A percentile compares a stretch with the other conserved stretches of the same genome.
Conservation (phyloP, 2,888 invertebrate species). For the Hermaeophaga mercurialis region DNA sequence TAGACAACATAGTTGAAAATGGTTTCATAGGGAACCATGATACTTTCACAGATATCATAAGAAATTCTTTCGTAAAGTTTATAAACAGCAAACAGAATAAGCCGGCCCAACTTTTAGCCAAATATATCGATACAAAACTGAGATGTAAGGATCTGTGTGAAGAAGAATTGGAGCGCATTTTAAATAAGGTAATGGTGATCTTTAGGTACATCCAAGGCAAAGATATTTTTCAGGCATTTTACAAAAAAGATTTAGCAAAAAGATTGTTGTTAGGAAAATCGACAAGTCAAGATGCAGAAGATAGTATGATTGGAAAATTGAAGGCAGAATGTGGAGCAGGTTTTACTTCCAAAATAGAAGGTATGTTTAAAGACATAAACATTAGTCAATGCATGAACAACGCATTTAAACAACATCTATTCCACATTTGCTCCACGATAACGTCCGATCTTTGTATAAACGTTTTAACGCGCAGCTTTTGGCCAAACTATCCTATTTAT, state of each 20-base stretch:
- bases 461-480: conserved; percentile 96
- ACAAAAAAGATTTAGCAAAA: conserved; percentile 97
- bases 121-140: conserved; percentile 94
- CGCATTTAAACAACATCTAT: conserved; percentile 79
- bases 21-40: conserved; percentile 92
- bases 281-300: conserved; percentile 97
- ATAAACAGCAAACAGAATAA: conserved; percentile 96
- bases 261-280: conserved; percentile 93
- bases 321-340: conserved; percentile 98
- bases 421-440: conserved; percentile 32
- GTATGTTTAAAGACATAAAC: conserved; percentile 99
- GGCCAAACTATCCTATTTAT: conserved; percentile 92
- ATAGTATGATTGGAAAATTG: conserved; percentile 95
- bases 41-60: conserved; percentile 81
- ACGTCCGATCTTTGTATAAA: conserved; percentile 83
- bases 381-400: conserved; percentile 92
- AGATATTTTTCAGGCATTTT: conserved; percentile 99
- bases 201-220: conserved; percentile 98
- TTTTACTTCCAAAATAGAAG: conserved; percentile 96
- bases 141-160: conserved; percentile 95
- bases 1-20: conserved; percentile 84
- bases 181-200: conserved; percentile 97
- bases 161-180: conserved; percentile 88
- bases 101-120: conserved; percentile 96
- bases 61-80: conserved; percentile 94